Percentiles rank a stretch among this genome's conserved stretches.
These are phyloP conservation scores for Dryas iulia DNA, from an alignment of 1,140 invertebrate species.

Conservation along the genomic window DNA sequence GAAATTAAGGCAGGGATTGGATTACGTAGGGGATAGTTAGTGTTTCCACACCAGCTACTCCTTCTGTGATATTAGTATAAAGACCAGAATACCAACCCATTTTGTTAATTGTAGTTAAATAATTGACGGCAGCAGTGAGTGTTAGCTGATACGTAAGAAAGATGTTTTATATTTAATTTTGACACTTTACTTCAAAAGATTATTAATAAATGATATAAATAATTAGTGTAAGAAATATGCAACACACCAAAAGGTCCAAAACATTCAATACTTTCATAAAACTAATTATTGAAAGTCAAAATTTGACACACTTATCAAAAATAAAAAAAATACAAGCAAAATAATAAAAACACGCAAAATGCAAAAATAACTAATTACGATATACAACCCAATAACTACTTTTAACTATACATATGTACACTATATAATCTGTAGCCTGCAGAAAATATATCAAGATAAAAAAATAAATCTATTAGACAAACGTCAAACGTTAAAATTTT, in stretches of 20 bases:
- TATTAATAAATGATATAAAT: no score
- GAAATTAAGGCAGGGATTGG: not conserved
- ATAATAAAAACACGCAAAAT: not conserved
- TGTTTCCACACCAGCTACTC: not conserved
- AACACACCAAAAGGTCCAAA: not conserved
- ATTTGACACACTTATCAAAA: not conserved
- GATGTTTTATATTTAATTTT: no score
- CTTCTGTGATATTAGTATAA: not conserved
- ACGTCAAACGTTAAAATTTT: no score
- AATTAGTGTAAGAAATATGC: no score
- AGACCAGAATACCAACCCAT: not conserved
- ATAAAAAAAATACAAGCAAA: not conserved
- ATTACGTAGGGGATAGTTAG: not conserved
- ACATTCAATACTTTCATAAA: not conserved
- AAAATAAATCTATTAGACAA: no score
- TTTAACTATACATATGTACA: not conserved
- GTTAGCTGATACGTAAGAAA: conserved; percentile 5
- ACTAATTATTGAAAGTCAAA: not conserved
- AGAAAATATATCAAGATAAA: not conserved
- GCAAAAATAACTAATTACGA: not conserved
- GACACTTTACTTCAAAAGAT: no score
- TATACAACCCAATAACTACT: conserved; percentile 2
- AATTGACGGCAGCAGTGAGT: not conserved
- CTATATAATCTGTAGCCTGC: not conserved
- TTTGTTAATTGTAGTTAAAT: not conserved